phyloP scores from a whole-genome alignment of 2,797 vertebrate genomes.

The Mormyrus proboscirostris region DNA sequence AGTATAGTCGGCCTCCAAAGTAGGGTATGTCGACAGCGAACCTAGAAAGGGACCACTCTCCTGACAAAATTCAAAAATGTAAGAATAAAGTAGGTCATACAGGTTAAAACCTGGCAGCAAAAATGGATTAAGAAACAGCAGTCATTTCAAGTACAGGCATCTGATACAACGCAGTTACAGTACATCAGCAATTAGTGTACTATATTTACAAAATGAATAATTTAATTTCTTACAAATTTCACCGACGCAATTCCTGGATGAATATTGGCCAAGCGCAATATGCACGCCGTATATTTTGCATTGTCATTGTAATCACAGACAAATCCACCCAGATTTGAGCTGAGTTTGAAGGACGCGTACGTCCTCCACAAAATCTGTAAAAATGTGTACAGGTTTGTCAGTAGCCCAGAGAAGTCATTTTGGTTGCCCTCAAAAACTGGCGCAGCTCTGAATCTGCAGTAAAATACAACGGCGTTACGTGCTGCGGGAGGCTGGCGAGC shows the following conservation, averaged over 20 bases:
- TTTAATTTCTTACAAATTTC: not conserved
- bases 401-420: not conserved
- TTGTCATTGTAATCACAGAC: not conserved
- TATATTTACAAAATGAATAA: not conserved
- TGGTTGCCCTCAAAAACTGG: not conserved
- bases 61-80: constrained; percentile 17
- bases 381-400: not conserved
- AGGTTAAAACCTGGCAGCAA: constrained; percentile 22
- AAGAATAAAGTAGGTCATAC: constrained; percentile 6
- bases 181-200: not conserved
- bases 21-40: constrained; percentile 18
- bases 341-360: not conserved
- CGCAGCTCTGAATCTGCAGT: not conserved
- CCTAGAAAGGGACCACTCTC: constrained; percentile 29
- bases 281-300: not conserved
- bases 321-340: not conserved
- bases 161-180: not conserved
- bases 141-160: not conserved
- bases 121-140: constrained; percentile 2
- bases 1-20: constrained; percentile 11
- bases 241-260: not conserved
- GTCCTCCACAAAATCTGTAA: not conserved
- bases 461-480: not conserved
- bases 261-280: not conserved
- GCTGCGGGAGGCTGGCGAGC: constrained; percentile 4